phyloP scores from a whole-genome alignment of 1,140 invertebrate species.

The Colletes gigas region DNA sequence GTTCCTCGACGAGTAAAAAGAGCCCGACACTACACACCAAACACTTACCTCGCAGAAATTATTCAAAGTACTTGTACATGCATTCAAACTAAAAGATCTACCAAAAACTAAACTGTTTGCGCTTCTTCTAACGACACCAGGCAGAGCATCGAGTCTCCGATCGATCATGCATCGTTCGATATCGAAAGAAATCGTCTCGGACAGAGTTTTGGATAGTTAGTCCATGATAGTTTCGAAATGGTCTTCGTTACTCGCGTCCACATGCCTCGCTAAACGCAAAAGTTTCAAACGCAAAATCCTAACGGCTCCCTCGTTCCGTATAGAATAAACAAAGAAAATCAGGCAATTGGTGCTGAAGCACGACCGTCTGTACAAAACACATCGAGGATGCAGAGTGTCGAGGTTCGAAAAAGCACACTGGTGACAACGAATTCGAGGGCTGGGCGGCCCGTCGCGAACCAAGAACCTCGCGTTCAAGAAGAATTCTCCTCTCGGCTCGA shows the following conservation, averaged over 20 bases:
- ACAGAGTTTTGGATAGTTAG: not conserved
- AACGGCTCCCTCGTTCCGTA: not conserved
- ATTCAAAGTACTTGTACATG: slow-evolving; percentile 19
- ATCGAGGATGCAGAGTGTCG: slow-evolving; percentile 62
- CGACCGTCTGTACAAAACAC: slow-evolving; percentile 36
- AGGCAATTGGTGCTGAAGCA: slow-evolving; percentile 4
- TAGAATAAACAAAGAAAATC: not conserved
- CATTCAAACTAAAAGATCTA: slow-evolving; percentile 26
- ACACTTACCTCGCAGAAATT: not conserved
- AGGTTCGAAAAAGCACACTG: slow-evolving; percentile 49
- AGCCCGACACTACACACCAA: slow-evolving; percentile 22
- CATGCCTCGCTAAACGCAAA: slow-evolving; percentile 28
- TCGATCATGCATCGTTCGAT: not conserved
- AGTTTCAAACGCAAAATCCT: slow-evolving; percentile 4
- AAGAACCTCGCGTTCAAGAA: slow-evolving; percentile 25
- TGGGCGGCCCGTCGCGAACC: not conserved
- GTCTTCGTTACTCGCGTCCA: not conserved
- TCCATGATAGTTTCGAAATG: not conserved
- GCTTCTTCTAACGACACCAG: slow-evolving; percentile 32
- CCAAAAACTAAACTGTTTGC: slow-evolving; percentile 25
- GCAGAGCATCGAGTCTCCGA: not conserved
- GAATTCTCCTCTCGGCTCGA: slow-evolving; percentile 29
- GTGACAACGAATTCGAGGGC: slow-evolving; percentile 32
- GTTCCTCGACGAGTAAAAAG: slow-evolving; percentile 3
- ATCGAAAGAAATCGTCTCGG: not conserved